phyloP scores from a whole-genome alignment of 2,888 invertebrate genomes.

The Piscicola geometra region DNA sequence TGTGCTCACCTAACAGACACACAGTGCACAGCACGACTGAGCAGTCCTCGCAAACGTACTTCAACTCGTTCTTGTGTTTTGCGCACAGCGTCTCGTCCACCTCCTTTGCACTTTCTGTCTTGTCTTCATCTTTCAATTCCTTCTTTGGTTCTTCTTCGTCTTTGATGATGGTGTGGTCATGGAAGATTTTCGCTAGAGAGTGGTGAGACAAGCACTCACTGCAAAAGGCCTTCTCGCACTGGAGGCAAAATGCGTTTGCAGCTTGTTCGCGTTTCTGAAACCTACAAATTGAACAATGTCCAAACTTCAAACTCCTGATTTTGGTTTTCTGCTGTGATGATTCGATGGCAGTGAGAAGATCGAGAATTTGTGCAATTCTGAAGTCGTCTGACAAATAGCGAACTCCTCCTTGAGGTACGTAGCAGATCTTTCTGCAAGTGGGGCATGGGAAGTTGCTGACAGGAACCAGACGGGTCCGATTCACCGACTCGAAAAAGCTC shows the following conservation, averaged over 20 bases:
- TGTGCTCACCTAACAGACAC: constrained; percentile 38
- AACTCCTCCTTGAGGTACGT: constrained; percentile 34
- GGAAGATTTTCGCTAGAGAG: constrained; percentile 30
- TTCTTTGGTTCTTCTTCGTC: constrained; percentile 10
- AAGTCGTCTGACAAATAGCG: constrained; percentile 38
- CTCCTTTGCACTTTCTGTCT: neutral
- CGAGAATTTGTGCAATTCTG: constrained; percentile 38
- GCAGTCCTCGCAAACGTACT: constrained; percentile 39
- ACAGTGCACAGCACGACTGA: constrained; percentile 35
- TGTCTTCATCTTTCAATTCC: too few species aligned
- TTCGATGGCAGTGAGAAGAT: constrained; percentile 34
- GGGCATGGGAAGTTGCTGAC: constrained; percentile 40
- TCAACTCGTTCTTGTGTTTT: constrained; percentile 35
- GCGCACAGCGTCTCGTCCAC: constrained; percentile 15
- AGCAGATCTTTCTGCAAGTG: constrained; percentile 37
- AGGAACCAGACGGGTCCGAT: constrained; percentile 26
- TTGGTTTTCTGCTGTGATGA: constrained; percentile 1
- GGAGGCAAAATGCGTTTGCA: constrained; percentile 34
- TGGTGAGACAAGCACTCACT: constrained; percentile 33
- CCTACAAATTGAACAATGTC: constrained; percentile 28
- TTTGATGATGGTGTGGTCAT: constrained; percentile 32
- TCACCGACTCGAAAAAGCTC: too few species aligned
- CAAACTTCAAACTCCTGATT: neutral
- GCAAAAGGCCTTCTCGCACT: constrained; percentile 39
- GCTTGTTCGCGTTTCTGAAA: constrained; percentile 16